Base-by-base conservation (phyloP, 2,888 invertebrate species). In the Eledona agricola region DNA sequence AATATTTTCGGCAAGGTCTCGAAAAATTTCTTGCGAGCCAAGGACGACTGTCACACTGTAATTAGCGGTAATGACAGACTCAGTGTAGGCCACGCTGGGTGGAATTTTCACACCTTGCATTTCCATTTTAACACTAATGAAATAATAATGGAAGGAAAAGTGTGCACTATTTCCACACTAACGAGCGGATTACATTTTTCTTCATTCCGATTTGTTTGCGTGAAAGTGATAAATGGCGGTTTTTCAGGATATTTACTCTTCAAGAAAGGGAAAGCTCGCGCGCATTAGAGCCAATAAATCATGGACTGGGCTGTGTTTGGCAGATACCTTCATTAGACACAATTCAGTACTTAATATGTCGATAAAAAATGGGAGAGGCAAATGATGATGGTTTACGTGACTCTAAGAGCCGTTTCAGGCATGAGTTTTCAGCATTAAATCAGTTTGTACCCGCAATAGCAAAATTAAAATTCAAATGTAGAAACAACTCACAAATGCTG, bases 1-100 rank as follows among this genome's bases (percentile, higher is more conserved):
- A 40, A 40, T 16, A 42, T 32, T 31, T n/a, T 43, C 10, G 43
- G 31, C 43, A 43, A 43, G 43, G 43, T 32, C 32, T 32, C 19
- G 2, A 45, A 32, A 45, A 45, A 45, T 23, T n/a, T n/a, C n/a
- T n/a, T n/a, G n/a, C n/a, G n/a, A n/a, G n/a, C n/a, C n/a, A n/a
- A n/a, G n/a, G n/a, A n/a, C n/a, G n/a, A n/a, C n/a, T n/a, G n/a
- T n/a, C n/a, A n/a, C n/a, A n/a, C n/a, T n/a, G n/a, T n/a, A n/a
- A n/a, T n/a, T n/a, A n/a, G n/a, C n/a, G n/a, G n/a, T n/a, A n/a
- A n/a, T n/a, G n/a, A n/a, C n/a, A n/a, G n/a, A n/a, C n/a, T n/a
- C n/a, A n/a, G n/a, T n/a, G n/a, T n/a, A n/a, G n/a, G n/a, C n/a
- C n/a, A n/a, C n/a, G n/a, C n/a, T n/a, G n/a, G n/a, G n/a, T n/a